Evolutionary conservation across 2,888 invertebrate genomes (phyloP), one percentile per base, ranked within the genome.

Genomic region (Xestia ashworthii): DNA sequence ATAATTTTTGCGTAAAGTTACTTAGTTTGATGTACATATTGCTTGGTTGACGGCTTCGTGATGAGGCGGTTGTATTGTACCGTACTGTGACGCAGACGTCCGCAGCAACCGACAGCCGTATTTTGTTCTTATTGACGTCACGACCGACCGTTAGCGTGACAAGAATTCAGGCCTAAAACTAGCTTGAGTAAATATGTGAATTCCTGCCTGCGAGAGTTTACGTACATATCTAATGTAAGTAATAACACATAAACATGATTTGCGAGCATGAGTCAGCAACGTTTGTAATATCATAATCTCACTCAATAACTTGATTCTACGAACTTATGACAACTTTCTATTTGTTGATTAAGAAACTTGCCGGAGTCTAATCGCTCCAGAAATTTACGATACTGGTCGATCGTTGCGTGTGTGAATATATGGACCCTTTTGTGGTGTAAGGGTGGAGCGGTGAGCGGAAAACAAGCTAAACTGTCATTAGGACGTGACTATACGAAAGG

Each of bases 331-430:
- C 77, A 85, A 82, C 81, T 87, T 88, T 88, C 87, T 88, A 88
- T 90, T 89, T 89, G 86, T 85, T 89, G 90, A 91, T 91, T 89
- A 88, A 75, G 85, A 88, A 91, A 91, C 84, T 91, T 90, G 72
- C 71, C 76, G 75, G 80, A 81, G 77, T 78, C 77, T 83, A 85
- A 80, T 87, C 85, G 89, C 84, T 88, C 73, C 55, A 71, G 67
- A 74, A 86, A 88, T 89, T 89, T 88, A 90, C 86, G 80, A 55
- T 32, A 25, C n/a, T 25, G 41, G 66, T 71, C 74, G 74, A 71
- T 73, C 76, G 53, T 46, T 73, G 69, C 66, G 66, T 72, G 75
- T 70, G 84, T 81, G 67, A 73, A 80, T 84, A 62, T 74, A 44
- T 70, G n/a, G 64, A 32, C 38, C n/a, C 6, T 48, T n/a, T 60